Conservation (phyloP, 2,113 vertebrate species). For the Aix galericulata region DNA sequence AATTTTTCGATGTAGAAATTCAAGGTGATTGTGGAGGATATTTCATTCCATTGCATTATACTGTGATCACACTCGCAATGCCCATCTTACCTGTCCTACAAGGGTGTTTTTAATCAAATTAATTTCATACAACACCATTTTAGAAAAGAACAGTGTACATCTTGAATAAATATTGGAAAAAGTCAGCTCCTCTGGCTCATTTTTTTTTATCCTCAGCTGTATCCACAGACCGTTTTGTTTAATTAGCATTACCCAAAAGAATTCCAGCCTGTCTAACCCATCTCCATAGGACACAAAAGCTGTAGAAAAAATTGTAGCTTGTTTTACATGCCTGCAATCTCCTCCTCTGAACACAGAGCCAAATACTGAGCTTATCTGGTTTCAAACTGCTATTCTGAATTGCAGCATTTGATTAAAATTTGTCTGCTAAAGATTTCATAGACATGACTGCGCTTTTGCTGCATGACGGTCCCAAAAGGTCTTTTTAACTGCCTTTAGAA, state of each 20-base stretch:
- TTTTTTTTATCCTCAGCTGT: not conserved
- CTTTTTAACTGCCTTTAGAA: not conserved
- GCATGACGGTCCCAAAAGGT: not conserved
- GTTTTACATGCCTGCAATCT: slow-evolving; percentile 31
- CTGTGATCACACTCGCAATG: not conserved
- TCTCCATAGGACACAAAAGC: not conserved
- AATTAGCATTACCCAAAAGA: slow-evolving; percentile 24
- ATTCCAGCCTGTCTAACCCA: not conserved
- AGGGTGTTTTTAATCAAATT: not conserved
- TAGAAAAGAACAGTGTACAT: not conserved
- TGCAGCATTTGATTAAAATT: slow-evolving; percentile 45
- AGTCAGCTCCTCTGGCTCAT: not conserved
- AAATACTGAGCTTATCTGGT: slow-evolving; percentile 7
- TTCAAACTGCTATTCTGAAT: slow-evolving; percentile 48
- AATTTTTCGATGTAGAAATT: not conserved
- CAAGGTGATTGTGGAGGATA: not conserved
- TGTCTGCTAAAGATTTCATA: slow-evolving; percentile 1
- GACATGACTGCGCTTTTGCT: not conserved
- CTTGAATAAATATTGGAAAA: not conserved
- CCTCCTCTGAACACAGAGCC: not conserved
- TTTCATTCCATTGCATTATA: not conserved
- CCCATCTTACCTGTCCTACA: not conserved
- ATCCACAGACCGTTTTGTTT: not conserved
- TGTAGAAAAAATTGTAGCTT: not conserved
- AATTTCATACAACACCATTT: not conserved